Evolutionary conservation across 1,140 invertebrate species (phyloP).

Genomic region (Neotoxoptera formosana): DNA sequence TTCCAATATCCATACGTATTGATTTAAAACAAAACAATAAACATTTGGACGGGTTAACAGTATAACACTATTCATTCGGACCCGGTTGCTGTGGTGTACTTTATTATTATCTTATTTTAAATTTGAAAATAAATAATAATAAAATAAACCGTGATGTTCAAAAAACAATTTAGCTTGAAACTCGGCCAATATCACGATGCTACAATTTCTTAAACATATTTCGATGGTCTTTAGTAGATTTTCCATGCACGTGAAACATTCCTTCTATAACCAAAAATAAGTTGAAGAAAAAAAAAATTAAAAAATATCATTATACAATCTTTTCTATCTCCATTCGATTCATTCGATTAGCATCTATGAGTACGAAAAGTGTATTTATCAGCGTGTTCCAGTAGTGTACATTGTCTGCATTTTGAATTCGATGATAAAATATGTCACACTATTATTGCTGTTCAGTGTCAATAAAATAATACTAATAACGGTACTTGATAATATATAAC

Average conservation of each 20-base stretch:
- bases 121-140: neutral
- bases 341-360: neutral
- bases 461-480: no score
- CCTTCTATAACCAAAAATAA: neutral
- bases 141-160: neutral
- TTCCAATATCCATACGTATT: neutral
- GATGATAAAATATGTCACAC: no score
- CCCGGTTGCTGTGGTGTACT: neutral
- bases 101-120: neutral
- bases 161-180: neutral
- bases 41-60: neutral
- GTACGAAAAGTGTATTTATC: neutral
- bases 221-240: neutral
- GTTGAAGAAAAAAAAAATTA: neutral
- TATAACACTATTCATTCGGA: neutral
- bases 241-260: neutral
- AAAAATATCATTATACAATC: neutral
- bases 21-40: neutral
- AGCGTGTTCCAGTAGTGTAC: neutral
- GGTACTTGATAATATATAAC: no score
- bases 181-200: neutral
- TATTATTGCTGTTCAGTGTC: no score
- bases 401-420: no score
- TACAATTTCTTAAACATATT: neutral
- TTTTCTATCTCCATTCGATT: neutral